Evolutionary conservation across 30 jellyfish, hydroid and myxozoan species (phyloP), one percentile per base, ranked within the genome.

Genomic region (Aurelia sp.): DNA sequence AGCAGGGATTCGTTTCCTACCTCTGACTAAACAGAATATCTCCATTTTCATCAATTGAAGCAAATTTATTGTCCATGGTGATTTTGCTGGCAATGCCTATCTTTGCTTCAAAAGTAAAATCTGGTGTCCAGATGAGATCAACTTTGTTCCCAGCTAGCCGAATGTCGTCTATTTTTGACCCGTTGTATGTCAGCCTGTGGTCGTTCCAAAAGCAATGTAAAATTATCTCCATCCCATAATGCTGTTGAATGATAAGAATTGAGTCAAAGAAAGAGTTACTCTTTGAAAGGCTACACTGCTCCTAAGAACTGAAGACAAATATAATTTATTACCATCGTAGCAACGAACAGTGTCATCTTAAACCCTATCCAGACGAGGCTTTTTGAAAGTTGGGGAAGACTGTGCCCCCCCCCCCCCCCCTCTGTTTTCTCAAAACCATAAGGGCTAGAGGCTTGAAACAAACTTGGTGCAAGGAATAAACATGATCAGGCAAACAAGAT

Each of bases 91-190:
- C 69, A 20, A 37, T 19, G 17, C 78, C 91, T 12, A 81, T 58
- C 58, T 81, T 69, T 30, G 59, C 75, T 13, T 81, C 84, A 31
- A 81, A 81, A 3, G 91, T 66, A 30, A 69, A 37, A 31, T 81
- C 91, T 67, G 91, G 91, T 57, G 77, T 68, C 91, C 91, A 81
- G 4, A 81, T 52, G 22, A 81, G 48, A 9, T 81, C 91, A 20
- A 61, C 60, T 21, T 81, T 40, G 50, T 55, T 66, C 21, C 84
- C 91, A 2, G 71, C 84, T 60, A 81, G 68, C 66, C 91, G 55
- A 19, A 81, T 37, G 18, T 81, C 91, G 15, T 81, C 91, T 11
- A 41, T 13, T 20, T 22, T 76, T 16, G 82, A 55, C 21, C 48
- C 76, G 53, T 81, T 69, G 72, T 66, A 81, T 1, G 13, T 15